Evolutionary conservation across 2,888 invertebrate genomes (phyloP), one percentile per base, ranked within the genome.

Genomic region (Parnassius orleans): DNA sequence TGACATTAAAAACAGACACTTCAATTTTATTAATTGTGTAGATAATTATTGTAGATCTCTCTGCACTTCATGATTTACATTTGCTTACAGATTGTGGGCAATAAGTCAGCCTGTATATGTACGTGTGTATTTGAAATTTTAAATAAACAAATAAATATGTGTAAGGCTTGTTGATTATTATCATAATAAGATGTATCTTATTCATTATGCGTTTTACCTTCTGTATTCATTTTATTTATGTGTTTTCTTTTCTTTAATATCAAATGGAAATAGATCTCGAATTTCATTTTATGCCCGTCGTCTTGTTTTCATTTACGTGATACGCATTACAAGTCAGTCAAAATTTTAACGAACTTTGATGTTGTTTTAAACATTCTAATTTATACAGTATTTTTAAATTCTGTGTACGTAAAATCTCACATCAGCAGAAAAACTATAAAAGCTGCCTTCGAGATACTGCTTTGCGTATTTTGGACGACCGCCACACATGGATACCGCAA

Each of bases 401-500:
- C 42, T 56, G 57, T 57, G 10, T 57, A 57, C 33, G 46, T 24
- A 42, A 58, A 42, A 58, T 50, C 33, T 44, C 48, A 53, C 61
- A 63, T 12, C 60, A 62, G 61, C 58, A 64, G 54, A 65, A 62
- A 65, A 57, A 55, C 61, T 66, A 67, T 71, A 70, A 71, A 71
- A 73, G 66, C 66, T 65, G 65, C 67, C 70, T 68, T 43, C 62
- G 71, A 71, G 71, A 66, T 61, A 63, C 48, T 60, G 64, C 66
- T 71, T 76, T 78, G 75, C 76, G 77, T 79, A 74, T 73, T 76
- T 80, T 80, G 75, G 75, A 76, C 61, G 70, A 53, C 53, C 64
- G 78, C 79, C 77, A 76, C 69, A 66, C 68, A 65, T 65, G 66
- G 53, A 63, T 67, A 70, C 67, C 70, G 67, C 68, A 71, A 69